Evolutionary conservation across 2,113 vertebrate species (phyloP).

Genomic region (Daphoenositta chrysoptera): DNA sequence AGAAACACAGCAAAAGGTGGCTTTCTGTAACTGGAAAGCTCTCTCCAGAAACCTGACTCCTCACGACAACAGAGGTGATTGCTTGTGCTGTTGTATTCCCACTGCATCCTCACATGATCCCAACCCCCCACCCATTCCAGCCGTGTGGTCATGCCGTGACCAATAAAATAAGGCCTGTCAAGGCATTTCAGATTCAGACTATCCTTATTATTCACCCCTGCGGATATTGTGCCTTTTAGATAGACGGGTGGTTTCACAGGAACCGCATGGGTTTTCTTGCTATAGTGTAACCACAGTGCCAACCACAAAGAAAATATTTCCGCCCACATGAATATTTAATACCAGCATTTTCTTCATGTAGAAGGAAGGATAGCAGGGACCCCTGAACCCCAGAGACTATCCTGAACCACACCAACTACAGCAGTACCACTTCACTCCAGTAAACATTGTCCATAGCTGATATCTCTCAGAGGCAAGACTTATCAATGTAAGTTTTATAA

Average conservation of each 20-base stretch:
- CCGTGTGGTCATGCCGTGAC: background rate
- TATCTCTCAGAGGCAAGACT: background rate
- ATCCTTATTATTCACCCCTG: background rate
- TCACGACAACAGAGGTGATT: background rate
- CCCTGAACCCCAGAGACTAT: background rate
- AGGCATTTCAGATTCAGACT: background rate
- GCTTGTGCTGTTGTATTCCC: background rate
- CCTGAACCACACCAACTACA: background rate
- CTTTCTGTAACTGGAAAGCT: background rate
- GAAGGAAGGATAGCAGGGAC: background rate
- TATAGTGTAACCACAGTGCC: background rate
- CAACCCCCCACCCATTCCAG: background rate
- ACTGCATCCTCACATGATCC: background rate
- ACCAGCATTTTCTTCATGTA: background rate
- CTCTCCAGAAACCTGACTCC: background rate
- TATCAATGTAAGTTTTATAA: background rate
- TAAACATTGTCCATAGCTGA: background rate
- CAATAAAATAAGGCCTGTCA: background rate
- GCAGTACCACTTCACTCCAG: background rate
- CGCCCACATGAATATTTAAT: constrained; percentile 14
- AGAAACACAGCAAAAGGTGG: background rate
- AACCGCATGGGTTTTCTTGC: background rate
- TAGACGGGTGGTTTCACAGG: background rate
- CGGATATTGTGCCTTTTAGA: background rate
- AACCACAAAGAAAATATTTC: constrained; percentile 46